A percentile compares a stretch with the other conserved stretches of the same genome.
These are phyloP conservation scores for Morus bassanus DNA, from an alignment of 2,797 vertebrate species.

Conservation along the genomic window DNA sequence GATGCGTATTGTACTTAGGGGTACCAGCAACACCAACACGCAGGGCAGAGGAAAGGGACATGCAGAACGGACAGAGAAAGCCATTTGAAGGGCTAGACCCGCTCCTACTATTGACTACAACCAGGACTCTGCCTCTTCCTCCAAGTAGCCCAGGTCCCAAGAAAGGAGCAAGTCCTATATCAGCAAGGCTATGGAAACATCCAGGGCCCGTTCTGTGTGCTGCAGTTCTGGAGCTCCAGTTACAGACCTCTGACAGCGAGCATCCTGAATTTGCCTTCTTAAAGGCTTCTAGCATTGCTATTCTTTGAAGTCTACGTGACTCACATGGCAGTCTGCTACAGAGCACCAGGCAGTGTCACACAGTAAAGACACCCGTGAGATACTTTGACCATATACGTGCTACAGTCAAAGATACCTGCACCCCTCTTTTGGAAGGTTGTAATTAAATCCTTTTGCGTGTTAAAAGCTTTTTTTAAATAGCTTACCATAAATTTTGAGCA, in stretches of 20 bases:
- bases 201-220: background rate
- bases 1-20: fast-evolving
- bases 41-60: background rate
- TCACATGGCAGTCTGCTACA: background rate
- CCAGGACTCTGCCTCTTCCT: background rate
- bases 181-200: background rate
- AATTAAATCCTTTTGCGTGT: background rate
- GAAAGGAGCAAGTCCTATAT: background rate
- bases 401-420: background rate
- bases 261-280: background rate
- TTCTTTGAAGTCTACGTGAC: background rate
- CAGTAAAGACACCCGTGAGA: background rate
- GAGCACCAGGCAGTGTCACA: background rate
- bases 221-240: background rate
- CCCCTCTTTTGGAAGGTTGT: background rate
- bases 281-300: background rate
- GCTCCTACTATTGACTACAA: background rate
- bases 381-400: background rate
- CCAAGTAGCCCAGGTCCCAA: background rate
- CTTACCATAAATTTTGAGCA: background rate
- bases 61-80: background rate
- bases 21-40: background rate
- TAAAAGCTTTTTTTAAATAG: background rate
- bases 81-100: background rate
- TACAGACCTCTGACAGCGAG: fast-evolving